Conservation (phyloP, 2,797 vertebrate genomes). For the Menidia menidia region DNA sequence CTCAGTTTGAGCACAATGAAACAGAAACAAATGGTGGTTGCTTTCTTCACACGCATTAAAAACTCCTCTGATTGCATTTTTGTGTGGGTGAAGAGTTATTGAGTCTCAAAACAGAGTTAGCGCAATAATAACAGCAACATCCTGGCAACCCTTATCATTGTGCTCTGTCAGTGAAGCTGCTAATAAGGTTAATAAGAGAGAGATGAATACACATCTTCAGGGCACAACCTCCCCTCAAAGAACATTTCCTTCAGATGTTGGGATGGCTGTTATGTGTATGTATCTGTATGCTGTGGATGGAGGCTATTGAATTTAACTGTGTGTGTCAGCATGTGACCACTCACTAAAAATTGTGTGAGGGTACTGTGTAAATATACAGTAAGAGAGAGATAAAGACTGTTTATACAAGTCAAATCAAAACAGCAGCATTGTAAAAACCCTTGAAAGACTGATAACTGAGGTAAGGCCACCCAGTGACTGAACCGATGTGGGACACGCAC, state of each 20-base stretch:
- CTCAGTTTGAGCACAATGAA: not conserved
- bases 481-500: too few species aligned
- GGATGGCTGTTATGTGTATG: constrained; percentile 7
- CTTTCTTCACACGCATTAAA: constrained; percentile 18
- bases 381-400: too few species aligned
- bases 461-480: too few species aligned
- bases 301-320: not conserved
- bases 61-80: constrained; percentile 41
- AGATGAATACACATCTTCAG: constrained; percentile 58
- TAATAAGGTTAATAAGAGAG: constrained; percentile 66
- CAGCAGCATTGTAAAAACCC: too few species aligned
- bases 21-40: not conserved
- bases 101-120: constrained; percentile 61
- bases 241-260: constrained; percentile 37
- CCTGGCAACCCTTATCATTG: constrained; percentile 60
- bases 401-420: too few species aligned
- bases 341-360: not conserved
- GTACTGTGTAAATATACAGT: too few species aligned
- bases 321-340: not conserved
- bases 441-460: too few species aligned
- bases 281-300: not conserved
- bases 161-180: constrained; percentile 48
- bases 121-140: constrained; percentile 67
- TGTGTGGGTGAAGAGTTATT: constrained; percentile 54
- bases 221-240: constrained; percentile 39